A percentile compares a stretch with the other conserved stretches of the same genome.
phyloP scores from a whole-genome alignment of 2,797 vertebrate species.

The Apogon hyalosoma region DNA sequence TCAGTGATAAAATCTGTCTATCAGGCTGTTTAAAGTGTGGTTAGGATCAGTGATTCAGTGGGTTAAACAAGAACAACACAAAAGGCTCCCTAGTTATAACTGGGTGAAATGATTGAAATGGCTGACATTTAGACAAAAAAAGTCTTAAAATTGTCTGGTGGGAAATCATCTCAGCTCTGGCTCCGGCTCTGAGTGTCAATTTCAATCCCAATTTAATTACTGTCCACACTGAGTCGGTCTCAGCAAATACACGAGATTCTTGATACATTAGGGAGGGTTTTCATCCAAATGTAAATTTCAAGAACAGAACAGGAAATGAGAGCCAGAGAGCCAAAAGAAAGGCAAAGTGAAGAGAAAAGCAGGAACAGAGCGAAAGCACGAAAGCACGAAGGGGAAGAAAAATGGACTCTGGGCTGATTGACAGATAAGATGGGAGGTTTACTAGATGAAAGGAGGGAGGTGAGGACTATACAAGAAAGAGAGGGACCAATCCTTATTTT shows the following conservation, averaged over 20 bases:
- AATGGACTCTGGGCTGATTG: conserved; percentile 47
- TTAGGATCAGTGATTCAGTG: conserved; percentile 22
- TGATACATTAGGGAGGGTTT: conserved; percentile 19
- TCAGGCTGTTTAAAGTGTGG: conserved; percentile 18
- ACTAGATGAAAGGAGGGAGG: conserved; percentile 29
- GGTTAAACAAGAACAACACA: conserved; percentile 21
- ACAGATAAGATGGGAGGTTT: conserved; percentile 50
- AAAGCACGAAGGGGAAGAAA: conserved; percentile 21
- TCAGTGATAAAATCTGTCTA: conserved; percentile 21
- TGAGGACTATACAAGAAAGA: conserved; percentile 28
- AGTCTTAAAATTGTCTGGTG: conserved; percentile 46
- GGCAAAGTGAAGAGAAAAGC: conserved; percentile 35
- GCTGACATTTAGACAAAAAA: conserved; percentile 54
- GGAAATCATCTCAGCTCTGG: conserved; percentile 68
- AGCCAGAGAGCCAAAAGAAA: conserved; percentile 27
- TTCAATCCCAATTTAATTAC: conserved; percentile 62
- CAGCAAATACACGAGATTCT: conserved; percentile 39
- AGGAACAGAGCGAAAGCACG: conserved; percentile 32
- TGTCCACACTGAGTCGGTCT: conserved; percentile 39
- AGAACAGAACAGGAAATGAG: conserved; percentile 70
- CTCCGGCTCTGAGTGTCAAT: conserved; percentile 53
- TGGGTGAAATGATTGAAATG: conserved; percentile 59
- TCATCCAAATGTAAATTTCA: conserved; percentile 59
- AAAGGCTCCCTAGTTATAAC: conserved; percentile 44
- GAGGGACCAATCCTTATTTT: conserved; percentile 36